These are phyloP conservation scores for Lophotis ruficrista DNA, from an alignment of 2,113 vertebrate genomes.

Conservation along the genomic window DNA sequence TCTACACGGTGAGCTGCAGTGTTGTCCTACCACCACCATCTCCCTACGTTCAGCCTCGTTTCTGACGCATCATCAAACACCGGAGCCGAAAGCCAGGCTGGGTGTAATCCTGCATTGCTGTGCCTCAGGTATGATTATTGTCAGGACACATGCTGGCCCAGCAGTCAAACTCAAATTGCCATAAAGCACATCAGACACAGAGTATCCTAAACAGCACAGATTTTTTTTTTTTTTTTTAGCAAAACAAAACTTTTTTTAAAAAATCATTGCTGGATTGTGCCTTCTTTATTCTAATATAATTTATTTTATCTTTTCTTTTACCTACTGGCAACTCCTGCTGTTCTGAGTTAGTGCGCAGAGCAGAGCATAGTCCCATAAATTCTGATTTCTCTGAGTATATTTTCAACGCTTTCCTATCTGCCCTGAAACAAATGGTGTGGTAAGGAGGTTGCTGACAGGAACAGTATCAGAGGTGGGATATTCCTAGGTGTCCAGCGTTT, in stretches of 20 bases:
- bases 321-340: neutral
- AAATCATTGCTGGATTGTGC: neutral
- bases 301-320: neutral
- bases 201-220: neutral
- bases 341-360: neutral
- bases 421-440: neutral
- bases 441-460: neutral
- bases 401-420: neutral
- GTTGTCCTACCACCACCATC: neutral
- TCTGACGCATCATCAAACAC: too few species aligned
- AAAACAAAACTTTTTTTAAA: neutral
- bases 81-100: neutral
- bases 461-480: neutral
- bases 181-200: neutral
- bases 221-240: neutral
- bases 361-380: neutral
- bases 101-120: neutral
- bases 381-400: neutral
- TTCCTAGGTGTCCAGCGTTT: neutral
- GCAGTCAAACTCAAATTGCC: neutral
- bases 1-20: neutral
- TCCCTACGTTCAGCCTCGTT: neutral
- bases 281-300: neutral
- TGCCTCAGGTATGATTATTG: neutral
- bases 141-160: neutral